Conservation (phyloP, 2,113 vertebrate genomes). For the Upupa epops region DNA sequence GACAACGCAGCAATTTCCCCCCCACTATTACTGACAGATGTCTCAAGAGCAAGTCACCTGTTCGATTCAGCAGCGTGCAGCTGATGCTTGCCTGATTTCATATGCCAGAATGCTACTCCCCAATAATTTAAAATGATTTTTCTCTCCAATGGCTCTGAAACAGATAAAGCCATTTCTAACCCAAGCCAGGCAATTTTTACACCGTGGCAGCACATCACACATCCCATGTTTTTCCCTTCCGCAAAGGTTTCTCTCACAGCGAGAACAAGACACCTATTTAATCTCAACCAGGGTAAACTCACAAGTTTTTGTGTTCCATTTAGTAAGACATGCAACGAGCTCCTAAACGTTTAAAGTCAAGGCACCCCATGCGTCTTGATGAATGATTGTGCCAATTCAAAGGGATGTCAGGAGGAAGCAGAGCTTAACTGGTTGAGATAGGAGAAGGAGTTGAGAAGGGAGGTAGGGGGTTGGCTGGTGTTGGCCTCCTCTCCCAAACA, state of each 20-base stretch:
- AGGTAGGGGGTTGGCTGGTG: too few species aligned
- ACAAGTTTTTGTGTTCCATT: background rate
- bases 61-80: background rate
- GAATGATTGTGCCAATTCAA: background rate
- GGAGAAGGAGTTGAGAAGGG: too few species aligned
- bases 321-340: background rate
- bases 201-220: background rate
- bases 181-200: constrained; percentile 36
- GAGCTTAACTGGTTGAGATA: background rate
- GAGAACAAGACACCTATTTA: background rate
- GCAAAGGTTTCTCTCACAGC: background rate
- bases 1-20: background rate
- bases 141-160: background rate
- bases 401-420: background rate
- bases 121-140: background rate
- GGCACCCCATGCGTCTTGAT: background rate
- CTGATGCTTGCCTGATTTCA: constrained; percentile 1
- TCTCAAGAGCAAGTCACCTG: constrained; percentile 11
- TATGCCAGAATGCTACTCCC: background rate
- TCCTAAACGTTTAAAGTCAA: constrained; percentile 10
- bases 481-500: too few species aligned
- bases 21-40: background rate
- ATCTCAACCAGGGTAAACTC: background rate
- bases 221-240: constrained; percentile 17
- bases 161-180: constrained; percentile 24